Base-by-base conservation (phyloP, 2,797 vertebrate genomes). In the Petrocephalus schoutedeni region DNA sequence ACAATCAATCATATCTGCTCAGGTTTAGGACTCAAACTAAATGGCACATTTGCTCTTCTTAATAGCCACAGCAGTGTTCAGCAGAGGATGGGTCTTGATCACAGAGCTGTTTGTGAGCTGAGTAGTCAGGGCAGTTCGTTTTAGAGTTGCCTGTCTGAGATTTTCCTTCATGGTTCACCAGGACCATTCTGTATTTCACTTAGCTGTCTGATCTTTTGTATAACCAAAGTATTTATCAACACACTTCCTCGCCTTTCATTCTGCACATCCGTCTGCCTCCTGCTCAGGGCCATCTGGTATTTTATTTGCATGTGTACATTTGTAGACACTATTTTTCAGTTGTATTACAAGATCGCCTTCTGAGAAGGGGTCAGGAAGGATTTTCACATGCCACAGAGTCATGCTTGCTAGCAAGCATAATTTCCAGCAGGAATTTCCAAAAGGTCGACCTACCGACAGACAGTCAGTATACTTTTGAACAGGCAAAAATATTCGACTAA, bases 301-400 rank as follows among this genome's bases (percentile, higher is more conserved):
- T 45, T 49, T 80, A 80, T 80, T 80, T 80, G 74, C 74, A 80
- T 80, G 74, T 80, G 74, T 80, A 49, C 36, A 80, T 80, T 80
- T 80, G 74, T 80, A 80, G 74, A 80, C 74, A 80, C 74, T 80
- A 49, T 10, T 80, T 80, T 80, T 49, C 74, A 49, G 74, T 80
- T 80, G 74, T 80, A 80, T 80, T 80, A 80, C 74, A 80, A 80
- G 74, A 80, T 80, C 74, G 36, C 74, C 74, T 80, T 80, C 74
- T 80, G 74, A 80, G 74, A 80, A 80, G 74, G 74, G 74, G 74
- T 80, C 74, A 80, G 74, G 54, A 9, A 56, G 54, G 19, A 80
- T 45, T 80, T 80, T 45, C 74, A 49, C 36, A 45, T 49, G 74
- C 45, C 74, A 80, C 41, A 19, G 32, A 45, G 74, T 45, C 41